Evolutionary conservation across 2,113 vertebrate species (phyloP), one percentile per base, ranked within the genome.

Genomic region (Zeus faber): DNA sequence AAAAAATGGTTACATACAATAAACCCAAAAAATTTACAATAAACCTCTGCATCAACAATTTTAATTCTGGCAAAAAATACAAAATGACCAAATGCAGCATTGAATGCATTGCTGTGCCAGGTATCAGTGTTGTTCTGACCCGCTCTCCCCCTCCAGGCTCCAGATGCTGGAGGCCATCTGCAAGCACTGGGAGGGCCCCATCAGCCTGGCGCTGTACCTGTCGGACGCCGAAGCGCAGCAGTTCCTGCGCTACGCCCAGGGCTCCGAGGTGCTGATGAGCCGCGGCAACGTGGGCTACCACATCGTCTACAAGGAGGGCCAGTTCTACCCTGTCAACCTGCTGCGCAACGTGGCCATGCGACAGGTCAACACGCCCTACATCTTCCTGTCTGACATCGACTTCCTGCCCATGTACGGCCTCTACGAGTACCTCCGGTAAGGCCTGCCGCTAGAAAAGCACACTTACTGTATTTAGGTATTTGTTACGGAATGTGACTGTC

Each of bases 161-260:
- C 97, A 99, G 91, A 99, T 99, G 96, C 84, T 99, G 51, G 97
- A 99, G 85, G 95, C 95, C 74, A 99, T 99, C 87, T 99, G 96
- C 79, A 98, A 97, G 63, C 97, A 99, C 88, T 99, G 97, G 97
- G 97, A 98, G 40, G 97, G 97, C 2, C 96, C 97, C 26, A 92
- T 98, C 89, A 99, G 97, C 81, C 84, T 99, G 83, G 97, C 96
- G 1, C 92, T 99, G 1, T 99, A 99, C 84, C 92, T 99, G 72
- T 98, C 97, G 0, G 97, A 98, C 0, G 97, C 96, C 0, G 97
- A 99, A 74, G 97, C 97, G 25, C 97, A 98, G 85, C 97, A 99
- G 79, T 99, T 99, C 72, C 91, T 99, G 37, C 94, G 97, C 68
- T 99, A 99, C 0, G 95, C 97, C n/a, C 97, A 99, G 84, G 97